Conservation (phyloP, 2,888 invertebrate species). For the Piscicola geometra region DNA sequence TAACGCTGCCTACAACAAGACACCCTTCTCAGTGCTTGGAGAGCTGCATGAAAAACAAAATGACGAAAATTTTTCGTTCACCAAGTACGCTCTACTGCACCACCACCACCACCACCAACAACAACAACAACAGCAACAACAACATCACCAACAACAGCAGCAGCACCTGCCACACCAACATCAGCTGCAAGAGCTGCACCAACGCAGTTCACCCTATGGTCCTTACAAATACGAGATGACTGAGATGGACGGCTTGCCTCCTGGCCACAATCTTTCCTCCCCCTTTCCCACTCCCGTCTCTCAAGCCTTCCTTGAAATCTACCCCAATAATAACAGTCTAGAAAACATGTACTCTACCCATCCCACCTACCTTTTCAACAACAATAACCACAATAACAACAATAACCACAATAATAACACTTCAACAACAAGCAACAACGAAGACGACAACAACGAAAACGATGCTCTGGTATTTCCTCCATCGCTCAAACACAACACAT, state of each 20-base stretch:
- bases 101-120: neutral
- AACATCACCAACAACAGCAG: neutral
- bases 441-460: neutral
- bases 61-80: neutral
- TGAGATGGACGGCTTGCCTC: neutral
- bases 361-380: neutral
- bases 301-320: neutral
- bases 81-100: neutral
- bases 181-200: too few relatives aligned
- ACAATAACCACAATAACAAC: neutral
- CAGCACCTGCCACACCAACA: too few relatives aligned
- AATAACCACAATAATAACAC: constrained; percentile 13
- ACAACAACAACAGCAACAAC: too few relatives aligned
- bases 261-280: neutral
- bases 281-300: neutral
- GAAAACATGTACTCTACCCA: neutral
- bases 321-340: neutral
- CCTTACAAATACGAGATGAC: constrained; percentile 2
- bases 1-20: neutral
- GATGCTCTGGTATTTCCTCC: neutral
- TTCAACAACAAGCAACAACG: neutral
- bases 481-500: neutral
- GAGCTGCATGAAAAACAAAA: too few relatives aligned
- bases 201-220: neutral
- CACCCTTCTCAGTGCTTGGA: neutral